These are phyloP conservation scores for Hyles euphorbiae DNA, from an alignment of 1,140 invertebrate genomes.

Conservation along the genomic window DNA sequence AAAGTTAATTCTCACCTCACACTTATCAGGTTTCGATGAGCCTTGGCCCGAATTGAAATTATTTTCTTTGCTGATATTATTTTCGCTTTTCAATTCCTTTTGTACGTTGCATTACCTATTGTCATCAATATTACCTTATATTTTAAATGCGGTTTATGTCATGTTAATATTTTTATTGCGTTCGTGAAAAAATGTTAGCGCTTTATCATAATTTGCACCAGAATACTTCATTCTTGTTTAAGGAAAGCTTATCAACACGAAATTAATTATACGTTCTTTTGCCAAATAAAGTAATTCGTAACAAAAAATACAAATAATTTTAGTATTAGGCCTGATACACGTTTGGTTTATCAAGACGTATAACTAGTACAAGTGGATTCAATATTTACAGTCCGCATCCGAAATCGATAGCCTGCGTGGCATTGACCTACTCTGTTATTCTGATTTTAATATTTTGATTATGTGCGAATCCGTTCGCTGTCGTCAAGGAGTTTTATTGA, in stretches of 20 bases:
- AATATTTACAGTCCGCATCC: constrained; percentile 34
- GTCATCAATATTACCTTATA: constrained; percentile 12
- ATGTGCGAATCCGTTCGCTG: constrained; percentile 15
- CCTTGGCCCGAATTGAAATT: constrained; percentile 25
- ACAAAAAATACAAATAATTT: too few species aligned
- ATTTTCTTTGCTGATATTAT: constrained; percentile 19
- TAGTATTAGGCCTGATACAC: too few species aligned
- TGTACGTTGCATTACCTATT: neutral
- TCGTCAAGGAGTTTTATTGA: constrained; percentile 7
- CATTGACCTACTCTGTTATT: constrained; percentile 37
- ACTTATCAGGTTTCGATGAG: constrained; percentile 16
- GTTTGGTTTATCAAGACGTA: too few species aligned
- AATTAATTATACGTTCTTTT: too few species aligned
- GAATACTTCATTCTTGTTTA: too few species aligned
- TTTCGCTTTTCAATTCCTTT: constrained; percentile 6
- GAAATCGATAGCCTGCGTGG: constrained; percentile 28
- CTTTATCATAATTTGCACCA: too few species aligned
- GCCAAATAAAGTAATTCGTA: too few species aligned
- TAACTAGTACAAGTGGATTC: constrained; percentile 32
- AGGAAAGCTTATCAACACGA: too few species aligned
- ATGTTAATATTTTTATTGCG: too few species aligned
- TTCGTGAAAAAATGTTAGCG: too few species aligned
- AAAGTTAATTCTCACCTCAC: constrained; percentile 12
- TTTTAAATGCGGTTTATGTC: too few species aligned
- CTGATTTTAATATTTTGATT: constrained; percentile 25